Evolutionary conservation across 2,888 invertebrate species (phyloP).

Genomic region (Leucozona laternaria): DNA sequence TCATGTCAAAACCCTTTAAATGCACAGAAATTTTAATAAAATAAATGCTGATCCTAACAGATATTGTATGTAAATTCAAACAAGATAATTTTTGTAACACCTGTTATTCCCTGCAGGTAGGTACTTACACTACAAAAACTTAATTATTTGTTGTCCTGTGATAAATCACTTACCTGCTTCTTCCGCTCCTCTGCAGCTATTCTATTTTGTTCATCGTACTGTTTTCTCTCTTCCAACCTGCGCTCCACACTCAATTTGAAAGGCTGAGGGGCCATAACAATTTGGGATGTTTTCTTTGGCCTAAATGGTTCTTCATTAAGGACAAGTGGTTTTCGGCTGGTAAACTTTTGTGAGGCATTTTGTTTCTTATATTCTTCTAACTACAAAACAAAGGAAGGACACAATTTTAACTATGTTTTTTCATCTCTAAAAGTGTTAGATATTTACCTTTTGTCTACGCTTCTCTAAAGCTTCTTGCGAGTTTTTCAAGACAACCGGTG

Average conservation of each 20-base stretch:
- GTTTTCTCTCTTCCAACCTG: conserved; percentile 80
- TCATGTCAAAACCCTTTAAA: too few species aligned
- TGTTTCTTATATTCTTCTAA: conserved; percentile 77
- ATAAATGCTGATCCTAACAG: too few species aligned
- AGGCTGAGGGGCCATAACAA: conserved; percentile 77
- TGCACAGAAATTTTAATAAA: too few species aligned
- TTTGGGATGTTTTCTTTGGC: conserved; percentile 76
- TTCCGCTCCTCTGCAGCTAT: conserved; percentile 78
- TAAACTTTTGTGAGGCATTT: conserved; percentile 76
- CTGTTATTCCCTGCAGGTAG: too few species aligned
- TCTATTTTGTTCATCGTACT: conserved; percentile 79
- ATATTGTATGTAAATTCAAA: too few species aligned
- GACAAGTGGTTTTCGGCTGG: conserved; percentile 74
- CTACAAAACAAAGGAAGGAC: conserved; percentile 64
- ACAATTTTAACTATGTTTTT: background rate
- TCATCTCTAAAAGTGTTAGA: background rate
- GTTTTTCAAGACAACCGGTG: conserved; percentile 80
- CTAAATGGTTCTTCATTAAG: conserved; percentile 78
- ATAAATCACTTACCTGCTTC: conserved; percentile 78
- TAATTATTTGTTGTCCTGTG: background rate
- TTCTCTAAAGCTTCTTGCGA: conserved; percentile 77
- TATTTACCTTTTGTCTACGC: conserved; percentile 77
- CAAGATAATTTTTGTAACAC: too few species aligned
- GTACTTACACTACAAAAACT: too few species aligned
- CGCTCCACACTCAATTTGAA: conserved; percentile 80